Base-by-base conservation (phyloP, 1,140 invertebrate genomes). In the Drosophila chauvacae region DNA sequence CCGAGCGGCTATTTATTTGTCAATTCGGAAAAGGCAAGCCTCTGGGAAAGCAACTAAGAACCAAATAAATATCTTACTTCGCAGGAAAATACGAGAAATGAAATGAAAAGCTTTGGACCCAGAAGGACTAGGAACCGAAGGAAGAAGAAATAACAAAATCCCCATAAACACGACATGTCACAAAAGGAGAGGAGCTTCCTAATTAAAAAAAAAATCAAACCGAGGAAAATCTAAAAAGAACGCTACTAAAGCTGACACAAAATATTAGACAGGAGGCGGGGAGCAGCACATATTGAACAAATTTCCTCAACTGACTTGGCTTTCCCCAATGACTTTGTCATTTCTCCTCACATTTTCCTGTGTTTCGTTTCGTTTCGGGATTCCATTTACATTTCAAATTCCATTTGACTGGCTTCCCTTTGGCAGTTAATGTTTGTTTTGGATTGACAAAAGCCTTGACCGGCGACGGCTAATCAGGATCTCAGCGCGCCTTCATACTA, bases 101-200 rank as follows among this genome's bases (percentile, higher is more conserved):
- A 86, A 87, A 83, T 83, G 68, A 83, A 87, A 83, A 76, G 69
- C 73, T 71, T 35, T 4, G 77, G 77, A 74, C 55, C 63, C 71
- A 80, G 73, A 77, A 61, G 30, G 13, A 51, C 13, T 35, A 39
- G 10, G 7, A 55, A 39, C 45, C 33, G 48, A 60, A 47, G 20
- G 26, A 33, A 44, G 39, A 66, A 82, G 55, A 77, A 72, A 73
- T 66, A 88, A 80, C 79, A 66, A 87, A 87, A 88, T 83, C 84
- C 84, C 80, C 84, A 84, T 88, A 87, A 87, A 88, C 80, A 87
- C 84, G 64, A 88, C 80, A 84, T 87, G 84, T 88, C 84, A 88
- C 84, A 80, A 69, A 50, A 10, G 30, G 7, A 3, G 13, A 41
- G 42, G 26, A 66, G 51, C 16, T 18, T 73, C 44, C 76, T 80